Percentiles rank a stretch among this genome's conserved stretches.
Conservation (phyloP, 2,888 invertebrate species). For the Platypus cylindrus region DNA sequence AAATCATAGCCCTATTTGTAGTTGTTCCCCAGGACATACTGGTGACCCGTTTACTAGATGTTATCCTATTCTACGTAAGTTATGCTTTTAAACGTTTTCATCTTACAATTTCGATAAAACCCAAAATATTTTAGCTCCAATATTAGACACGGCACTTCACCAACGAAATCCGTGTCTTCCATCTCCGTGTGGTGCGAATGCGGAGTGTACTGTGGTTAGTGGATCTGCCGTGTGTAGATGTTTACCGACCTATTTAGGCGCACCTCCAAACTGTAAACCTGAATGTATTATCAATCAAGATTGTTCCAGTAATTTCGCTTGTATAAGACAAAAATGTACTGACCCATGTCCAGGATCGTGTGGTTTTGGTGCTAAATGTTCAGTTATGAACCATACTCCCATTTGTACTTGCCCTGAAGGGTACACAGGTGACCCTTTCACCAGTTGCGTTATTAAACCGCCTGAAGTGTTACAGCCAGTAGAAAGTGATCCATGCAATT, state of each 20-base stretch:
- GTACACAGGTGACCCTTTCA: conserved; percentile 52
- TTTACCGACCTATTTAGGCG: conserved; percentile 43
- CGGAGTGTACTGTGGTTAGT: conserved; percentile 53
- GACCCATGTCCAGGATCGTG: conserved; percentile 54
- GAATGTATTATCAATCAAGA: conserved; percentile 53
- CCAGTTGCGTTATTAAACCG: conserved; percentile 39
- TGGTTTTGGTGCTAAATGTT: conserved; percentile 48
- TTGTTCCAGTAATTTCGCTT: conserved; percentile 45
- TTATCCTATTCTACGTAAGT: conserved; percentile 40
- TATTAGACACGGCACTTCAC: conserved; percentile 22
- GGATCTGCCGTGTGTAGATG: conserved; percentile 49
- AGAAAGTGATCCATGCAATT: conserved; percentile 36
- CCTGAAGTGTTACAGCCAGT: conserved; percentile 24
- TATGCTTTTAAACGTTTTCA: no score
- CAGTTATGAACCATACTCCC: conserved; percentile 55
- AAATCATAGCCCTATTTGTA: conserved; percentile 65
- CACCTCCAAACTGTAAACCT: conserved; percentile 52
- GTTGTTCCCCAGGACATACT: conserved; percentile 37
- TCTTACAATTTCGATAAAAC: no score
- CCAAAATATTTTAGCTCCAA: conserved; percentile 22
- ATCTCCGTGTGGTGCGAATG: conserved; percentile 69
- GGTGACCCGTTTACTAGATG: conserved; percentile 70
- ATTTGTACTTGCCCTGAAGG: conserved; percentile 50
- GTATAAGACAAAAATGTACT: conserved; percentile 42
- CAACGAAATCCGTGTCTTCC: conserved; percentile 51